Base-by-base conservation (phyloP, 1,140 invertebrate genomes). In the Kradibia gibbosae region DNA sequence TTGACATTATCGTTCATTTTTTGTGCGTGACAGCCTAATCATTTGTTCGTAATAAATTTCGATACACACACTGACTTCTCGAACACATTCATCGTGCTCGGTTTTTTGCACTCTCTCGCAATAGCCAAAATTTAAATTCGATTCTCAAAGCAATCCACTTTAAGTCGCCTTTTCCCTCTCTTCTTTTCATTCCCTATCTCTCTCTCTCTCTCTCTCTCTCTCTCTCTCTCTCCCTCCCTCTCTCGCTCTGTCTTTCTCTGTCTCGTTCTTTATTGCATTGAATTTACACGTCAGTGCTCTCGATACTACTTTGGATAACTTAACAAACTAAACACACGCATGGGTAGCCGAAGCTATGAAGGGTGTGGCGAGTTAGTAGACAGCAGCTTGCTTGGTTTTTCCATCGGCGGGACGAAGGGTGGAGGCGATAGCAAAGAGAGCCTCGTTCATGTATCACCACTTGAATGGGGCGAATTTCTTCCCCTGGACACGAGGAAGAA, bases 401-500 rank as follows among this genome's bases (percentile, higher is more conserved):
- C n/a, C n/a, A n/a, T n/a, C 50, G 50, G 50, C 50, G 50, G 10
- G 10, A 20, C 3, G 50, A 20, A 17, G 50, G 15, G 50, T 53
- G 50, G 22, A 17, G 50, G 50, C 20, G 50, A 53, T 17, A n/a
- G 62, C 1, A 36, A 10, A 67, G 34, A 34, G n/a, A 60, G 55
- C n/a, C 57, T 62, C 39, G 74, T 76, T 76, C 74, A 42, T 76
- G 74, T 42, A 62, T 42, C 39, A 76, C n/a, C 42, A 65, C 74
- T 62, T 48, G 74, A 76, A 76, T 76, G 75, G 60, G 75, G 60
- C 45, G 75, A 78, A 65, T 67, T 67, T 67, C 60, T 53, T 53
- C 48, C 62, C 75, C 45, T 62, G 65, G 10, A 39, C 48, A 5
- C 3, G 42, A 25, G 13, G 5, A n/a, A 45, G 55, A 65, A 76